phyloP scores from a whole-genome alignment of 2,888 invertebrate genomes.

The Zaprionus bogoriensis region DNA sequence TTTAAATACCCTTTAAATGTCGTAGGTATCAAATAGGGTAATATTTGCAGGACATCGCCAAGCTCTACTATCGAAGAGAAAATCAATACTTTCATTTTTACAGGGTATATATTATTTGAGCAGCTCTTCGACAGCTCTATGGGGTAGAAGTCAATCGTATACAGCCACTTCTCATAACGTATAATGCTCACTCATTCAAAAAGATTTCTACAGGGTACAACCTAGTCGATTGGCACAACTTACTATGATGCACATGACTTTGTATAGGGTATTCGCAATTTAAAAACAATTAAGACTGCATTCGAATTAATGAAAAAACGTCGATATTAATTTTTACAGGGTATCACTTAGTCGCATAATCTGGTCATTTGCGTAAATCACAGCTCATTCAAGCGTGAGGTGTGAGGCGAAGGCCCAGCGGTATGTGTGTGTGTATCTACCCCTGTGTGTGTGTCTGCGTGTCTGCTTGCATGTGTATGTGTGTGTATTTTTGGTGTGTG shows the following conservation, averaged over 20 bases:
- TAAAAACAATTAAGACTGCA: too few species aligned
- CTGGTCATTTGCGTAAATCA: background rate
- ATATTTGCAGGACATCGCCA: too few species aligned
- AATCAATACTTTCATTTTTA: background rate
- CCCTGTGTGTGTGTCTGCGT: background rate
- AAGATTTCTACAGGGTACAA: too few species aligned
- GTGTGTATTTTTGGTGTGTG: background rate
- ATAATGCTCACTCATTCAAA: too few species aligned
- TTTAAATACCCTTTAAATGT: constrained; percentile 6
- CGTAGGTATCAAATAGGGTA: background rate
- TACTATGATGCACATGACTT: too few species aligned
- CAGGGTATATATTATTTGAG: background rate
- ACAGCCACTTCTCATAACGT: too few species aligned
- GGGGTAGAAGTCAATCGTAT: too few species aligned
- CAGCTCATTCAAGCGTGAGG: constrained; percentile 16
- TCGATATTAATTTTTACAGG: background rate
- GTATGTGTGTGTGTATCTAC: background rate
- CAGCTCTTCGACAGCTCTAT: too few species aligned
- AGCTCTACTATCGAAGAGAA: background rate
- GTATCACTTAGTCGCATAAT: background rate
- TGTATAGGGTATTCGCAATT: too few species aligned
- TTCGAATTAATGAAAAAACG: background rate
- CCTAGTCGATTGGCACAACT: too few species aligned
- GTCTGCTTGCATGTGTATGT: too few species aligned
- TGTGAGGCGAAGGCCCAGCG: constrained; percentile 1